Percentiles rank a stretch among this genome's conserved stretches.
phyloP scores from a whole-genome alignment of 2,113 vertebrate genomes.

The Oncorhynchus kisutch region DNA sequence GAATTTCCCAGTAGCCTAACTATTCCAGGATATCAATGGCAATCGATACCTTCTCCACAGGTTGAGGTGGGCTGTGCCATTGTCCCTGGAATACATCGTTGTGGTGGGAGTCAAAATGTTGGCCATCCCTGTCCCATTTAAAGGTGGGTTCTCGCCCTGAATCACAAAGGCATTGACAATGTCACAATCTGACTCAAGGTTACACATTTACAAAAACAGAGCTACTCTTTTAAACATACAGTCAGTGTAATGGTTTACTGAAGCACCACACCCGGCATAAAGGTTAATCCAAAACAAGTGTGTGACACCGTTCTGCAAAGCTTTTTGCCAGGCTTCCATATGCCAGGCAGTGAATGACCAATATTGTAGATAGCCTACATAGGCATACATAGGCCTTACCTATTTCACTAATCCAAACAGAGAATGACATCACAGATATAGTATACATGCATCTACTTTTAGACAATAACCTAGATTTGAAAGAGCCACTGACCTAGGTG shows the following conservation, averaged over 20 bases:
- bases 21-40: not conserved
- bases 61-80: conserved; percentile 10
- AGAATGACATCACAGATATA: not conserved
- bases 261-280: not conserved
- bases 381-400: not conserved
- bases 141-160: conserved; percentile 33
- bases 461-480: too few species aligned
- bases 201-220: conserved; percentile 17
- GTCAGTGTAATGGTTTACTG: not conserved
- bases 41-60: conserved; percentile 35
- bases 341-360: not conserved
- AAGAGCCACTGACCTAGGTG: conserved; percentile 36
- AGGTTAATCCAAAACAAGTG: conserved; percentile 2
- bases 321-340: not conserved
- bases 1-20: not conserved
- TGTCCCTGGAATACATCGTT: conserved; percentile 38
- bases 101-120: conserved; percentile 29
- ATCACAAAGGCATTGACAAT: conserved; percentile 3
- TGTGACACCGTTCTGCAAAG: not conserved
- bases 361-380: not conserved
- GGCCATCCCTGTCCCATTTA: not conserved
- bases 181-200: not conserved
- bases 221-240: not conserved
- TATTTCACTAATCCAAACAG: not conserved
- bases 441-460: not conserved